Percentiles rank a stretch among this genome's conserved stretches.
Conservation (phyloP, 2,113 vertebrate species). For the Rana temporaria region DNA sequence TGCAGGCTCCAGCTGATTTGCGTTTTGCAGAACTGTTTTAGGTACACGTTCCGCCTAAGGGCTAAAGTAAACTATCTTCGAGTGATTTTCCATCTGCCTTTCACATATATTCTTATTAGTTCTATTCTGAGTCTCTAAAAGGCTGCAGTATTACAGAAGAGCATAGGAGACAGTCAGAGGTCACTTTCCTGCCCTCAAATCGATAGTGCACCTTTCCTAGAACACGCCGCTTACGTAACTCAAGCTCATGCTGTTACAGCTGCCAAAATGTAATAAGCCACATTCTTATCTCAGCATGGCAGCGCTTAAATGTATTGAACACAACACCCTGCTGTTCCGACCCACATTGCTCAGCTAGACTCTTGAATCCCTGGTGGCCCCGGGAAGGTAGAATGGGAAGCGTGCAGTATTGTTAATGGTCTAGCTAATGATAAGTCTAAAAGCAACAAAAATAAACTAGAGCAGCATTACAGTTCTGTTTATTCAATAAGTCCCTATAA, state of each 20-base stretch:
- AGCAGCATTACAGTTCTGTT: no score
- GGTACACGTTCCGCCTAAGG: conserved; percentile 42
- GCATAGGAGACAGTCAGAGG: conserved; percentile 1
- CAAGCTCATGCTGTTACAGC: neutral
- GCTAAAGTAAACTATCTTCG: conserved; percentile 14
- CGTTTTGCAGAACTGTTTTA: conserved; percentile 36
- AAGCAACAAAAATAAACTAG: no score
- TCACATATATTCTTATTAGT: conserved; percentile 1
- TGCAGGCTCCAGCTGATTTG: conserved; percentile 19
- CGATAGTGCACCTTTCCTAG: conserved; percentile 7
- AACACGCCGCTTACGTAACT: conserved; percentile 18
- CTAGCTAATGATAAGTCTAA: neutral
- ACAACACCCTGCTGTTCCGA: neutral
- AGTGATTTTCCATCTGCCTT: conserved; percentile 50
- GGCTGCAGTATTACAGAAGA: neutral
- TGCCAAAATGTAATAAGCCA: conserved; percentile 26
- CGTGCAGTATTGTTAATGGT: neutral
- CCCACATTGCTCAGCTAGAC: conserved; percentile 3
- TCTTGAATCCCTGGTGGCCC: neutral
- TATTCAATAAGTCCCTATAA: no score
- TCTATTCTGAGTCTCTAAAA: conserved; percentile 3
- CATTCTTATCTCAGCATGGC: conserved; percentile 39
- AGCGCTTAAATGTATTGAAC: conserved; percentile 15
- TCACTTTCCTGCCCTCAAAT: conserved; percentile 21
- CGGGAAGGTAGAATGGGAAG: neutral